Evolutionary conservation across 2,113 vertebrate genomes (phyloP).

Genomic region (Prionailurus bengalensis): DNA sequence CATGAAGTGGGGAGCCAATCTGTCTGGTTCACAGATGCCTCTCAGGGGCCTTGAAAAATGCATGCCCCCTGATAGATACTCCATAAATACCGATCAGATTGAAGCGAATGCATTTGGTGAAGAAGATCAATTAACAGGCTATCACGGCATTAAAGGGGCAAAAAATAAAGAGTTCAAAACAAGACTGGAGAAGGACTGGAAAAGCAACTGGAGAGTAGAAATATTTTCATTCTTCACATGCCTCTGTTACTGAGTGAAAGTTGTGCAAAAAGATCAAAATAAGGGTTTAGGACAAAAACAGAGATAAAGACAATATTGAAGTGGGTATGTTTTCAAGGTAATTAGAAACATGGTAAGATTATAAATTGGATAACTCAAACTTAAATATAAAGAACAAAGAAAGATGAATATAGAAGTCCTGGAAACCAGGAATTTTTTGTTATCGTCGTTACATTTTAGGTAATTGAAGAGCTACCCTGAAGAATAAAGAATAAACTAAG

Average conservation of each 20-base stretch:
- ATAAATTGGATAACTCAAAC: background rate
- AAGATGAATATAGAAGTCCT: background rate
- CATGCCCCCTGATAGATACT: background rate
- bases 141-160: background rate
- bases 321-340: background rate
- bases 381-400: background rate
- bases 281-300: background rate
- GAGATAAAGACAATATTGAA: background rate
- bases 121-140: background rate
- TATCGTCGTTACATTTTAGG: background rate
- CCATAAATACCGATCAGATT: slow-evolving; percentile 11
- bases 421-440: background rate
- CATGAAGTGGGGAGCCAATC: background rate
- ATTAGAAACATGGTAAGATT: background rate
- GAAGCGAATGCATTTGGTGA: background rate
- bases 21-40: background rate
- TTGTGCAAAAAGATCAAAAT: background rate
- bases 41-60: background rate
- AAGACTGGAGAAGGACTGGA: background rate
- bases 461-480: background rate
- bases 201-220: background rate
- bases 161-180: background rate
- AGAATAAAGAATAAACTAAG: background rate
- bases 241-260: background rate
- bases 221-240: background rate